phyloP scores from a whole-genome alignment of 23 tunicate species.

The Trididemnum miniatum region DNA sequence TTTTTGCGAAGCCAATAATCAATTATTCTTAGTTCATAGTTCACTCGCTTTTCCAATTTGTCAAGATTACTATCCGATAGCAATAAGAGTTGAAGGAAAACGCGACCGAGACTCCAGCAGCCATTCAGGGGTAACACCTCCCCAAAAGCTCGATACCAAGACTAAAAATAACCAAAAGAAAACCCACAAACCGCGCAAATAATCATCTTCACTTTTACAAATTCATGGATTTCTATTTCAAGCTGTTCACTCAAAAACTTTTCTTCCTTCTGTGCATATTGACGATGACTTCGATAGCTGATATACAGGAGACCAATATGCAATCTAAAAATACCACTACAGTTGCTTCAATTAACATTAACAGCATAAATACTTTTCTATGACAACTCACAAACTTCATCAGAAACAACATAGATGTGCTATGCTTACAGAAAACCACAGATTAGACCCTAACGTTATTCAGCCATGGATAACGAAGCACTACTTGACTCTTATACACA shows the following conservation, averaged over 20 bases:
- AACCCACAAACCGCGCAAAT: neutral
- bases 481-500: neutral
- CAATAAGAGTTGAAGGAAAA: neutral
- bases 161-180: neutral
- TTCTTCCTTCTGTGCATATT: neutral
- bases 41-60: too few species aligned
- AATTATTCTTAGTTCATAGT: too few species aligned
- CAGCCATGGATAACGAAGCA: neutral
- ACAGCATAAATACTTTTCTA: neutral
- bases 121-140: neutral
- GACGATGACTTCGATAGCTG: neutral
- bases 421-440: conserved; percentile 5
- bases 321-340: neutral
- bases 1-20: too few species aligned
- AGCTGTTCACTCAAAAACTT: neutral
- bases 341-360: neutral
- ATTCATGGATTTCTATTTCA: neutral
- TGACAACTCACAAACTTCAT: neutral
- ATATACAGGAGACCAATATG: neutral
- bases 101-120: neutral
- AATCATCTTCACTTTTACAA: neutral
- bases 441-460: neutral
- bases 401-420: neutral
- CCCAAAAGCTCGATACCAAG: neutral
- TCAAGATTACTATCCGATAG: too few species aligned